These are phyloP conservation scores for Cosmia pyralina DNA, from an alignment of 2,888 invertebrate species.

Conservation along the genomic window DNA sequence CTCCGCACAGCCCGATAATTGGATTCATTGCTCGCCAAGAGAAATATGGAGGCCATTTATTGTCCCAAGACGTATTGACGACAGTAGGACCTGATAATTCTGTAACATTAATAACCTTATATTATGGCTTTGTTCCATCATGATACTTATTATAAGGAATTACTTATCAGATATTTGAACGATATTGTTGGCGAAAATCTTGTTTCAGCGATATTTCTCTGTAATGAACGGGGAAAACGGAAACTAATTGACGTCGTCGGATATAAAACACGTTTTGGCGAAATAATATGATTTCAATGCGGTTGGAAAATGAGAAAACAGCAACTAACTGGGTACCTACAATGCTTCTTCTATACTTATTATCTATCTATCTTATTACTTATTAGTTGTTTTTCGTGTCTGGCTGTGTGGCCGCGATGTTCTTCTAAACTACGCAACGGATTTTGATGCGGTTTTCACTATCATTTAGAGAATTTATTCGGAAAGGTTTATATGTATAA, in stretches of 20 bases:
- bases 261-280: constrained; percentile 17
- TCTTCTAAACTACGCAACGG: too few species aligned
- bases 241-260: constrained; percentile 31
- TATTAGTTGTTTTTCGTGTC: too few species aligned
- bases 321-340: too few species aligned
- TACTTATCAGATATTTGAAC: constrained; percentile 38
- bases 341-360: too few species aligned
- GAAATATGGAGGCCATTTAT: constrained; percentile 84
- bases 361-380: too few species aligned
- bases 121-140: constrained; percentile 56
- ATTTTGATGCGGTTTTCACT: too few species aligned
- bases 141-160: constrained; percentile 54
- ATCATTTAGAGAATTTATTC: too few species aligned
- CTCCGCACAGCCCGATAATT: constrained; percentile 83
- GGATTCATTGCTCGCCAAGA: constrained; percentile 84
- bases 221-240: constrained; percentile 31
- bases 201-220: constrained; percentile 26
- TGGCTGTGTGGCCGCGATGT: too few species aligned
- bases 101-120: constrained; percentile 65
- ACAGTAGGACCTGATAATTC: constrained; percentile 66
- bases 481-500: too few species aligned
- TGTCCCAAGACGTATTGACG: constrained; percentile 74
- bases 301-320: neutral
- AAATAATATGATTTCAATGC: constrained; percentile 28
- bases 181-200: constrained; percentile 33